Conservation (phyloP, 2,888 invertebrate species). For the Eremobia ochroleuca region DNA sequence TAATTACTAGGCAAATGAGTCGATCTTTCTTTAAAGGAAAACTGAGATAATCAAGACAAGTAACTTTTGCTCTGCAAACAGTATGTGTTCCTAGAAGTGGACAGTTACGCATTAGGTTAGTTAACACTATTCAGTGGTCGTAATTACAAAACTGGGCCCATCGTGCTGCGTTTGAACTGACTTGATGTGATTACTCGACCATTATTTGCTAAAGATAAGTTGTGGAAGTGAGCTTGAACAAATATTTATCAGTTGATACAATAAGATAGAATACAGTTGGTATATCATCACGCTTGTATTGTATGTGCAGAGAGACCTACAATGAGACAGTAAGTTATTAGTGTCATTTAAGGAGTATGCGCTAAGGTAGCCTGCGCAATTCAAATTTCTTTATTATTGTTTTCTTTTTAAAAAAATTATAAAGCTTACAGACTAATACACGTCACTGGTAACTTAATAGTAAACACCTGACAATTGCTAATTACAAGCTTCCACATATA, state of each 20-base stretch:
- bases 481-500: no score
- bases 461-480: no score
- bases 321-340: background rate
- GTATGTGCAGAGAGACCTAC: background rate
- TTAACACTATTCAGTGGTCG: slow-evolving; percentile 72
- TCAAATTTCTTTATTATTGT: no score
- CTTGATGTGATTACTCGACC: slow-evolving; percentile 33
- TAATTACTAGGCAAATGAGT: slow-evolving; percentile 65
- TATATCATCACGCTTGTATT: background rate
- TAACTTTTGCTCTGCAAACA: slow-evolving; percentile 66
- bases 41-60: slow-evolving; percentile 67
- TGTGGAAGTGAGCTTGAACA: background rate
- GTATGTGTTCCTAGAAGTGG: slow-evolving; percentile 69
- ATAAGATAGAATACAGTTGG: no score
- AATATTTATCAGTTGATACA: no score
- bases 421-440: no score
- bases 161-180: slow-evolving; percentile 68
- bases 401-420: no score
- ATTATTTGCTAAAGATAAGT: slow-evolving; percentile 29
- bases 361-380: no score
- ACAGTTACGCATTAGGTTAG: slow-evolving; percentile 70
- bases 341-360: background rate
- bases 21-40: slow-evolving; percentile 66
- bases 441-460: no score
- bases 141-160: slow-evolving; percentile 73